Conservation (phyloP, 2,888 invertebrate genomes). For the Dinocampus coccinellae region DNA sequence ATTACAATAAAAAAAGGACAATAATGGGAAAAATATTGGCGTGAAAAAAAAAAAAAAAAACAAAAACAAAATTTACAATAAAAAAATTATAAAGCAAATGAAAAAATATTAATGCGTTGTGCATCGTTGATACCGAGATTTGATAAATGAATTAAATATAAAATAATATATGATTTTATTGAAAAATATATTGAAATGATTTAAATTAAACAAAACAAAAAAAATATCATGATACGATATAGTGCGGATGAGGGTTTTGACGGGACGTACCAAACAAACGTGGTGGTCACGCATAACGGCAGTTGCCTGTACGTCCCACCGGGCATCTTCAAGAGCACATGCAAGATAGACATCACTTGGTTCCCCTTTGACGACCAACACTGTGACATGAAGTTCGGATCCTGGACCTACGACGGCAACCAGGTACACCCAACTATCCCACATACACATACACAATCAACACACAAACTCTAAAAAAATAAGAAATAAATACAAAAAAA, state of each 20-base stretch:
- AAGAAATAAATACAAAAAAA: not conserved
- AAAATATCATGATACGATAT: conserved; percentile 57
- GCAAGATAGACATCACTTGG: conserved; percentile 99
- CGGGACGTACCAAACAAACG: conserved; percentile 99
- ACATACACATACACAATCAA: conserved; percentile 51
- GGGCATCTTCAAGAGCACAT: conserved; percentile 99
- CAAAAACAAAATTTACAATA: too few species aligned
- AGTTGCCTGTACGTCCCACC: conserved; percentile 99
- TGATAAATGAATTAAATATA: conserved; percentile 48
- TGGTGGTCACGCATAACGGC: conserved; percentile 98
- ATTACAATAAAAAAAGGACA: too few species aligned
- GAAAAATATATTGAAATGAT: too few species aligned
- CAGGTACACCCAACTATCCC: conserved; percentile 78
- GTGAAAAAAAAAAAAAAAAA: too few species aligned
- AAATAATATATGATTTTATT: conserved; percentile 51
- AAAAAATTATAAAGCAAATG: too few species aligned
- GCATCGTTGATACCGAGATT: not conserved
- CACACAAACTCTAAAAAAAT: conserved; percentile 35
- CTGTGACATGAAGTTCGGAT: conserved; percentile 99
- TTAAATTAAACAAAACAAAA: conserved; percentile 49
- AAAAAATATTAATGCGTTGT: not conserved
- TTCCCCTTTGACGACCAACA: conserved; percentile 99
- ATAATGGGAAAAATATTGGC: too few species aligned
- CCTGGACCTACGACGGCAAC: conserved; percentile 99
- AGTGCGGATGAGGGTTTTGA: conserved; percentile 99